Base-by-base conservation (phyloP, 2,888 invertebrate genomes). In the Leptinotarsa peninsularis region DNA sequence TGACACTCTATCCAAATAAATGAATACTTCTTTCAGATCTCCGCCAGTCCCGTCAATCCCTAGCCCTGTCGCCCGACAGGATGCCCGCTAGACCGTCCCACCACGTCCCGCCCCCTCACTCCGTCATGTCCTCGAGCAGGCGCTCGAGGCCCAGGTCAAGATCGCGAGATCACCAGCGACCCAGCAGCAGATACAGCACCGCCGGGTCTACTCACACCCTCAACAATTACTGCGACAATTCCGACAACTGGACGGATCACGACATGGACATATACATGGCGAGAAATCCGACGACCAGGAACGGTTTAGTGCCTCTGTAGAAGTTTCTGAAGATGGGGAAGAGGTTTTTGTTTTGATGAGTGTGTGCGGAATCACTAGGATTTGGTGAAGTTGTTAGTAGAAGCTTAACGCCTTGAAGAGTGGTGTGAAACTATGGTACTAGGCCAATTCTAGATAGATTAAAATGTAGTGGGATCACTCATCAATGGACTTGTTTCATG, bases 221-320 rank as follows among this genome's bases (percentile, higher is more conserved):
- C 85, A 95, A 93, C 85, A 93, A 95, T 87, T 96, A 95, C 88
- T 95, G 95, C 88, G 96, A 96, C 87, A 96, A 96, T 87, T 94
- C 95, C 70, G 95, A 95, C 88, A 95, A 96, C 87, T 97, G 97
- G 97, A 96, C 97, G 83, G 97, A 97, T 89, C 96, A 97, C 88
- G 97, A 97, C 87, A 96, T 97, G 95, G 97, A 97, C 84, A 96
- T 97, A 85, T 97, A 97, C 89, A 96, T 96, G 94, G 95, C 96
- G 76, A 92, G 96, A 85, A 96, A 97, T 90, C 95, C 96, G 78
- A 96, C 95, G 68, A 93, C 95, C 74, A 92, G 95, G 84, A 94
- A 95, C 86, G 95, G 95, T 80, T 90, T 96, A 85, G 95, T 95
- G 87, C 96, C 95, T 80, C 93, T 95, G 90, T 95, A 69, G 54